phyloP scores from a whole-genome alignment of 2,888 invertebrate genomes.

The Xestoiulus laeticollis region DNA sequence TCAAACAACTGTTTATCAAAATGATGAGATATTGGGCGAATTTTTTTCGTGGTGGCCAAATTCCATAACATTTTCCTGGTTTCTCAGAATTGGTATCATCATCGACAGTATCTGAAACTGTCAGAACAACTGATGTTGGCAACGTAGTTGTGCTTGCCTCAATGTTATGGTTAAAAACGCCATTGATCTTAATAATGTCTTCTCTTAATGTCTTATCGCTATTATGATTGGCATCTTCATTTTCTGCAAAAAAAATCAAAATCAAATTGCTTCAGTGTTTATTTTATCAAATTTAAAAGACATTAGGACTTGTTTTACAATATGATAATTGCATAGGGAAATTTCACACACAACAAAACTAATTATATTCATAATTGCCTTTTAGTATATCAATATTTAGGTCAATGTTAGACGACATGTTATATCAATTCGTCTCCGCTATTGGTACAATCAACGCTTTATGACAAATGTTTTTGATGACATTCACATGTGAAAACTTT shows the following conservation, averaged over 20 bases:
- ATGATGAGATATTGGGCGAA: constrained; percentile 52
- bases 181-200: not conserved
- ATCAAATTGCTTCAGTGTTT: not conserved
- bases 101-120: not conserved
- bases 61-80: not conserved
- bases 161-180: not conserved
- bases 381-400: not conserved
- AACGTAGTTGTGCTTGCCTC: not conserved
- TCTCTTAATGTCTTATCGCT: not conserved
- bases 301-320: not conserved
- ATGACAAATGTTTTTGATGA: not conserved
- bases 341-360: not conserved
- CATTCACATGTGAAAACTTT: not conserved
- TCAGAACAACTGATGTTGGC: not conserved
- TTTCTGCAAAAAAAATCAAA: not conserved
- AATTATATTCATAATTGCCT: not conserved
- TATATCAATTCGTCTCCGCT: not conserved
- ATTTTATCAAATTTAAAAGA: no score
- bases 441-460: not conserved
- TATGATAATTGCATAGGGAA: not conserved
- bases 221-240: constrained; percentile 24
- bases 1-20: constrained; percentile 45
- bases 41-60: constrained; percentile 51
- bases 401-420: not conserved
- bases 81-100: constrained; percentile 7